phyloP scores from a whole-genome alignment of 2,888 invertebrate species.

The Drosophila neonasuta region DNA sequence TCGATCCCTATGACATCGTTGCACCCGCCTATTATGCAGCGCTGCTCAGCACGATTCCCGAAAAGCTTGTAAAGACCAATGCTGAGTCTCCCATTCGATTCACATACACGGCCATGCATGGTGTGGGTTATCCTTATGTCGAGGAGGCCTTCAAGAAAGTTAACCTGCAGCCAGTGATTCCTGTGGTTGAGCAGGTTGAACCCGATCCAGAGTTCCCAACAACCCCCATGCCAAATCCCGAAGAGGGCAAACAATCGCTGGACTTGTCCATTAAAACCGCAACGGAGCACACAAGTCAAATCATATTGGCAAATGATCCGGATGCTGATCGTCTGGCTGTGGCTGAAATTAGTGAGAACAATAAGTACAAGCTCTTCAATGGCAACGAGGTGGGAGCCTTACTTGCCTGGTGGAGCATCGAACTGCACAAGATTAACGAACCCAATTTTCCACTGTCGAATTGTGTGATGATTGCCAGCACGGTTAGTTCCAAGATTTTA shows the following conservation, averaged over 20 bases:
- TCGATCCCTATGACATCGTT: constrained; percentile 88
- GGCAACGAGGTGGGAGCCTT: constrained; percentile 98
- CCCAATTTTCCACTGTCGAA: constrained; percentile 83
- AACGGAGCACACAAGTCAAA: constrained; percentile 85
- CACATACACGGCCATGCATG: constrained; percentile 98
- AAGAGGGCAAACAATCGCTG: constrained; percentile 93
- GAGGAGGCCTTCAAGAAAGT: constrained; percentile 88
- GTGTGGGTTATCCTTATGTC: constrained; percentile 93
- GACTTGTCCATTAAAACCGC: constrained; percentile 91
- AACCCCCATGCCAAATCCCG: constrained; percentile 98
- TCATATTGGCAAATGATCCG: constrained; percentile 98
- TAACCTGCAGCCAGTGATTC: constrained; percentile 85
- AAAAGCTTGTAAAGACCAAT: constrained; percentile 83
- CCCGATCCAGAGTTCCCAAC: constrained; percentile 99
- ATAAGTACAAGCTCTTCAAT: constrained; percentile 84
- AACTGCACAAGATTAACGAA: constrained; percentile 83
- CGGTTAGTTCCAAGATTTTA: constrained; percentile 98
- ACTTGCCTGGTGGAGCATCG: constrained; percentile 96
- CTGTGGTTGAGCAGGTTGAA: constrained; percentile 87
- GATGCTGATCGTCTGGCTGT: constrained; percentile 98
- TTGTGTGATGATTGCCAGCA: constrained; percentile 93
- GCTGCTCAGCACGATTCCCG: constrained; percentile 84
- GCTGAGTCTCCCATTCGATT: constrained; percentile 86
- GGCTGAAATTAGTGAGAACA: constrained; percentile 89
- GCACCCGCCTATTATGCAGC: constrained; percentile 86